Base-by-base conservation (phyloP, 2,797 vertebrate genomes). In the Pseudochaenichthys georgianus region DNA sequence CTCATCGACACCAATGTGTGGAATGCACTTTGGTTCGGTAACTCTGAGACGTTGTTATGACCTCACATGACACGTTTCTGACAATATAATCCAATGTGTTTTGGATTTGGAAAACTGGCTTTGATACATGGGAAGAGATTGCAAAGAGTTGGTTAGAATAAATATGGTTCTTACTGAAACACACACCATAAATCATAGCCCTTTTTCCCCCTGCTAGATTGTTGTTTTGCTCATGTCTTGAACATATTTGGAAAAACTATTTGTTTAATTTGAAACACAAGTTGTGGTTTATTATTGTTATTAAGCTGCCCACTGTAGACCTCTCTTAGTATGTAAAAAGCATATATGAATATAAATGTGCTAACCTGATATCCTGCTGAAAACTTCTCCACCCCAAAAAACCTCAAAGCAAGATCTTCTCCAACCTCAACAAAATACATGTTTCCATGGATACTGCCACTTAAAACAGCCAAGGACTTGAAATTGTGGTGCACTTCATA, bases 281-380 rank as follows among this genome's bases (percentile, higher is more conserved):
- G n/a, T 31, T 41, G 16, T 16, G 54, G 3, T 57, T 48, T 71
- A 52, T 70, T 64, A 50, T 46, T 63, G 13, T 57, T 21, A 43
- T 60, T 12, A 45, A 17, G 46, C 57, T 47, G 31, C 13, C 38
- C 19, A 34, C 58, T 47, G 17, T 42, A 58, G 41, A 31, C 28
- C 52, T 62, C 31, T 42, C 53, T 71, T 57, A 75, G 66, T 64
- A 23, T 9, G 10, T 58, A 53, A 79, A 72, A 53, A 62, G 28
- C 45, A 65, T 19, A 52, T 42, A 78, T 74, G 9, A 70, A 63
- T 68, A 13, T 76, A 51, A 65, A 70, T 88, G 51, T 58, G 53
- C 80, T 70, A 66, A 88, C 66, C 46, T 77, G 73, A 87, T 84
- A 81, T 68, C 64, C 48, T 72, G 41, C 63, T 82, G 54, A 75